A percentile compares a stretch with the other conserved stretches of the same genome.
phyloP scores from a whole-genome alignment of 2,797 vertebrate species.

The Gallinago stenura region DNA sequence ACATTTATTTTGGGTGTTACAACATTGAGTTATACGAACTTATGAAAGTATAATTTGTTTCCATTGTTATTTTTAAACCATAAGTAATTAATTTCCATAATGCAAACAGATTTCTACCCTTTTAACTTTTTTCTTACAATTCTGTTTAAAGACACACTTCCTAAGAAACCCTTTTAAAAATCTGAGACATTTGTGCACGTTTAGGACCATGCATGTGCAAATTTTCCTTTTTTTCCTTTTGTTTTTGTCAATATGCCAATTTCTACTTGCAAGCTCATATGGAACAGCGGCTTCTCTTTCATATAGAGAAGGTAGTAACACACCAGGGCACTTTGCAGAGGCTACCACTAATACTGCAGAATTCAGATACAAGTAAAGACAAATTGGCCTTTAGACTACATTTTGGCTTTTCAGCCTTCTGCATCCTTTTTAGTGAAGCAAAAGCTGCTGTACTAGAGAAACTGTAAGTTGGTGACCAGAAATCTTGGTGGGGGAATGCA shows the following conservation, averaged over 20 bases:
- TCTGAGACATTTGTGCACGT: neutral
- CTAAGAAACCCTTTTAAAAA: neutral
- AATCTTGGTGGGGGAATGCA: neutral
- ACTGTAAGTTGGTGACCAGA: neutral
- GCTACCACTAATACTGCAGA: neutral
- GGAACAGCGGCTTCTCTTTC: neutral
- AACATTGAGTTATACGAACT: neutral
- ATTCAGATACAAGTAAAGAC: neutral
- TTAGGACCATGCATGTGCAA: neutral
- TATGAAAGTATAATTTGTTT: neutral
- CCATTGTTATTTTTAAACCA: neutral
- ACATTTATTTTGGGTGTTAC: neutral
- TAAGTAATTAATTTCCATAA: neutral
- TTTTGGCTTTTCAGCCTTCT: neutral
- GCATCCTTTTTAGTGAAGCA: neutral
- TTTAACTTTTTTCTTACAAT: neutral
- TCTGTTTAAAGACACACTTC: neutral
- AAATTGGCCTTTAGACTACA: neutral
- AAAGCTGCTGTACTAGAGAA: neutral
- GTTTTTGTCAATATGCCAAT: neutral
- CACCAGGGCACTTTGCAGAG: neutral
- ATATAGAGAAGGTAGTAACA: neutral
- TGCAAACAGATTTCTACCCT: neutral
- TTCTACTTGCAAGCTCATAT: neutral
- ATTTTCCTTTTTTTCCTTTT: neutral